phyloP scores from a whole-genome alignment of 1,140 invertebrate species.

The Macrosteles quadrilineatus region DNA sequence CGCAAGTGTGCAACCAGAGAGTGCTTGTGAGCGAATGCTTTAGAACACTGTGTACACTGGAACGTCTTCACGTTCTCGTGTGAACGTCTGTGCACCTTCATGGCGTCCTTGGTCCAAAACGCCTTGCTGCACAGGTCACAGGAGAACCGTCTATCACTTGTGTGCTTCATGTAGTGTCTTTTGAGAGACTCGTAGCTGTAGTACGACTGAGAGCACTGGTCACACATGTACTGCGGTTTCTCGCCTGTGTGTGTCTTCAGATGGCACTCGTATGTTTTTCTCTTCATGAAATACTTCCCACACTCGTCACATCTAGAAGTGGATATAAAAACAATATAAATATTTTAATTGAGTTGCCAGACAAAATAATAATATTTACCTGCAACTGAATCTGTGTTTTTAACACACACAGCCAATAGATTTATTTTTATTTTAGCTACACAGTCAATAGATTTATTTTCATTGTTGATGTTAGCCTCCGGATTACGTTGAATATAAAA shows the following conservation, averaged over 20 bases:
- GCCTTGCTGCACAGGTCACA: constrained; percentile 75
- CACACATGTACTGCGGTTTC: constrained; percentile 60
- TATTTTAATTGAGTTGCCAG: too few species aligned
- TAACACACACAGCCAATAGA: too few species aligned
- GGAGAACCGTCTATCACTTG: constrained; percentile 60
- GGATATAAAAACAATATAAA: too few species aligned
- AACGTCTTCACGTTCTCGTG: constrained; percentile 57
- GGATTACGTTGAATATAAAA: too few species aligned
- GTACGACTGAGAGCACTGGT: constrained; percentile 60
- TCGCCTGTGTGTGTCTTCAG: constrained; percentile 67
- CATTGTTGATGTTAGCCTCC: too few species aligned
- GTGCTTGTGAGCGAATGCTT: constrained; percentile 62
- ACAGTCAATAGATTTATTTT: too few species aligned
- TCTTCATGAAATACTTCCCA: constrained; percentile 33
- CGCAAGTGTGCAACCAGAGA: constrained; percentile 59
- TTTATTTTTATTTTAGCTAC: too few species aligned
- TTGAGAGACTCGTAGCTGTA: constrained; percentile 38
- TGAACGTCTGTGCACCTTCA: constrained; percentile 65
- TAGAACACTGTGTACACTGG: constrained; percentile 58
- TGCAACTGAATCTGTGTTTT: too few species aligned
- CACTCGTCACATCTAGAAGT: constrained; percentile 33
- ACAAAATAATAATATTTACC: too few species aligned
- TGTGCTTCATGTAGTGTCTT: constrained; percentile 62
- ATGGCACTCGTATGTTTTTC: constrained; percentile 48
- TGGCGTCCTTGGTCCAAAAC: constrained; percentile 50